Conservation (phyloP, 2,888 invertebrate genomes). For the Drosophila emarginata region DNA sequence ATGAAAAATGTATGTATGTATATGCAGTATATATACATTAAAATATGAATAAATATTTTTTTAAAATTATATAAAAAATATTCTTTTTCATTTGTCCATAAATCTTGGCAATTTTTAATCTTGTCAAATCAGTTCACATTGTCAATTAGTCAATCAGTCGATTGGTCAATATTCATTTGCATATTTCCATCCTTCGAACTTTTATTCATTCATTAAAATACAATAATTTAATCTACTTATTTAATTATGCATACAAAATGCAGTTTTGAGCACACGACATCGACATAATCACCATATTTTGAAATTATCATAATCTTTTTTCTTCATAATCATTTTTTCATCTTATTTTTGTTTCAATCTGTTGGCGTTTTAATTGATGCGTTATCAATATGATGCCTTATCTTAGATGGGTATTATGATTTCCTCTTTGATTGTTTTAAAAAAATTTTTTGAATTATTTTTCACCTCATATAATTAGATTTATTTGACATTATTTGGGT, state of each 20-base stretch:
- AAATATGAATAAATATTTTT: not conserved
- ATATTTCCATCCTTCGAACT: slow-evolving; percentile 10
- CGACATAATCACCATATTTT: slow-evolving; percentile 32
- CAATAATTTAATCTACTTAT: slow-evolving; percentile 44
- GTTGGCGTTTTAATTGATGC: slow-evolving; percentile 41
- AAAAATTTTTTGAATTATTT: too few relatives aligned
- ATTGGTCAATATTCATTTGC: slow-evolving; percentile 22
- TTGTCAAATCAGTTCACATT: not conserved
- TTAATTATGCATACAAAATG: slow-evolving; percentile 44
- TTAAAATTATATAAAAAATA: not conserved
- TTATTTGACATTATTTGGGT: too few relatives aligned
- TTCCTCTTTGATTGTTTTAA: too few relatives aligned
- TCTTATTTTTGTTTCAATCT: not conserved
- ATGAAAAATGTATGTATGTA: not conserved
- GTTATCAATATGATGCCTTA: slow-evolving; percentile 32
- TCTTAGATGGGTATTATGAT: not conserved
- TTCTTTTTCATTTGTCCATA: not conserved
- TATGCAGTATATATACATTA: too few relatives aligned
- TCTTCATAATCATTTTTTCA: slow-evolving; percentile 12
- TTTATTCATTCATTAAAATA: slow-evolving; percentile 39
- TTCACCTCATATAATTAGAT: too few relatives aligned
- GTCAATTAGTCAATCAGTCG: slow-evolving; percentile 2
- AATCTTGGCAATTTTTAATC: not conserved
- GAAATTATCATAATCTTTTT: slow-evolving; percentile 30
- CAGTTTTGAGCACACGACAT: slow-evolving; percentile 15